Base-by-base conservation (phyloP, 2,888 invertebrate species). In the Strigamia maritima region DNA sequence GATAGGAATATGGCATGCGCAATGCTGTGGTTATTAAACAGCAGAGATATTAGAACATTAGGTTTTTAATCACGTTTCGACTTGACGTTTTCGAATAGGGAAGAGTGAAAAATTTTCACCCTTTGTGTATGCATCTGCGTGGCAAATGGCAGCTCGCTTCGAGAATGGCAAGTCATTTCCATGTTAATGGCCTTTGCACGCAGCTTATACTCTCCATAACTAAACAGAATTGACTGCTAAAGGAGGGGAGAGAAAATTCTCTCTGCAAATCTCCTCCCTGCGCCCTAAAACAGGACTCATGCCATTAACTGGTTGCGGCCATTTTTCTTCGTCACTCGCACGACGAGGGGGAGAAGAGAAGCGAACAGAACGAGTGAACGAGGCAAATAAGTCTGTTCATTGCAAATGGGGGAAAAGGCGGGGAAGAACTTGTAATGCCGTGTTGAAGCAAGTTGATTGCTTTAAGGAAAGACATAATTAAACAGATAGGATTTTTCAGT, bases 141-240 rank as follows among this genome's bases (percentile, higher is more conserved):
- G 60, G 60, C 60, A 65, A 65, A 65, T 65, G 60, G 60, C 60
- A 65, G 60, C 60, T 65, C 22, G 60, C 60, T n/a, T 65, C 12
- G 60, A 65, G 60, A 65, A 65, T 24, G 60, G 60, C 60, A 65
- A 65, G 60, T 65, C 60, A 65, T 65, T 65, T 65, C 60, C 60
- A 65, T 65, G 60, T 65, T 65, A 65, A 65, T 65, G 60, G 60
- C 60, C 60, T 65, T 24, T 65, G 60, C 60, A 65, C 60, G 60
- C 60, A 65, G 60, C 60, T 65, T 65, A 65, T 65, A 65, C 60
- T 65, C 60, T 65, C 60, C 60, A 65, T 65, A 65, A 65, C 60
- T 65, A 65, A 65, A 65, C 60, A 65, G 60, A 65, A 65, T 65
- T 65, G 60, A 65, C 60, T 65, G 60, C 60, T 65, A 65, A 65